These are phyloP conservation scores for Pagetopsis macropterus DNA, from an alignment of 2,797 vertebrate genomes.

Conservation along the genomic window DNA sequence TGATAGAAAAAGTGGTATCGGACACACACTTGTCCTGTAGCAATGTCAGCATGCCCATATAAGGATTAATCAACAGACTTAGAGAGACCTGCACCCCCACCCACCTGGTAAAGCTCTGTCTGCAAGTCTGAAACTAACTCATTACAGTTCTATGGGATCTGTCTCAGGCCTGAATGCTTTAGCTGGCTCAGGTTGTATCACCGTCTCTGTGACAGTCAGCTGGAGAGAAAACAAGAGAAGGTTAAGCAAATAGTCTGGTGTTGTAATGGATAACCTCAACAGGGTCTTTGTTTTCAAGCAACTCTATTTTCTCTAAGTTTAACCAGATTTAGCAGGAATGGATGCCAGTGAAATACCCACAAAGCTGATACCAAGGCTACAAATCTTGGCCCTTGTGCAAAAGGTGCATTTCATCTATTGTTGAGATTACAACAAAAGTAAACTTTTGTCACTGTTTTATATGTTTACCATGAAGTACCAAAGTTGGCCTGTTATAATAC, in stretches of 20 bases:
- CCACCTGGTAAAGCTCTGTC: conserved; percentile 29
- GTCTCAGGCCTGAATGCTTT: conserved; percentile 19
- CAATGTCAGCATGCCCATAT: conserved; percentile 2
- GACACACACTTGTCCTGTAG: conserved; percentile 15
- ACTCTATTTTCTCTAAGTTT: conserved; percentile 2
- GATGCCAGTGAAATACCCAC: background rate
- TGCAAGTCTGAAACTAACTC: conserved; percentile 21
- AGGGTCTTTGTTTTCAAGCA: conserved; percentile 23
- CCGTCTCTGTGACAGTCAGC: conserved; percentile 35
- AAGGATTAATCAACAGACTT: conserved; percentile 9
- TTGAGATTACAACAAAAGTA: background rate
- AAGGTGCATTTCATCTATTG: background rate
- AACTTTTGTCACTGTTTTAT: background rate
- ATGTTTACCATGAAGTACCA: too few species aligned
- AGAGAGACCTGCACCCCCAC: background rate
- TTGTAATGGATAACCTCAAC: conserved; percentile 10
- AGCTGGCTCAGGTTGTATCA: conserved; percentile 37
- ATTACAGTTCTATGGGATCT: conserved; percentile 33
- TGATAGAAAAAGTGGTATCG: background rate
- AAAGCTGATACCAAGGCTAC: background rate
- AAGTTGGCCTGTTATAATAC: too few species aligned
- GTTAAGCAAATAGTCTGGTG: conserved; percentile 17
- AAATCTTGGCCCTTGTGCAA: background rate
- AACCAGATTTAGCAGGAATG: background rate
- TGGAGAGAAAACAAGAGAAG: conserved; percentile 25